Percentiles rank a stretch among this genome's conserved stretches.
Evolutionary conservation across 2,888 invertebrate species (phyloP).

Genomic region (Xestia c-nigrum): DNA sequence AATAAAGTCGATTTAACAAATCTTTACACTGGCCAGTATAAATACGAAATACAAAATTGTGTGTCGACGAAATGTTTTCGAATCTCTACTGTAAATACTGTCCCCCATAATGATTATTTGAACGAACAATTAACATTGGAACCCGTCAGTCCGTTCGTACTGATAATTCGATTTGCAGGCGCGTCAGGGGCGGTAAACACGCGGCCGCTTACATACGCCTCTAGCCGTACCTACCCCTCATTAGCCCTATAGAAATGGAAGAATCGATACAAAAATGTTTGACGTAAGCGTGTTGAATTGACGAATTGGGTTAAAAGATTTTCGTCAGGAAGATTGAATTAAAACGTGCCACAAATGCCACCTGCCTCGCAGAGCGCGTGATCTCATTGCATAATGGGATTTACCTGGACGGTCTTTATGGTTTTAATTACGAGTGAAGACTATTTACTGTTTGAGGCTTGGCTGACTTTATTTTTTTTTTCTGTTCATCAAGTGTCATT

Average conservation of each 20-base stretch:
- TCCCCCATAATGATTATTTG: conserved; percentile 88
- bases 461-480: background rate
- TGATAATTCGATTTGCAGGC: conserved; percentile 84
- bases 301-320: conserved; percentile 59
- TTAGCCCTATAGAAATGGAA: conserved; percentile 69
- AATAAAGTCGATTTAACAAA: conserved; percentile 79
- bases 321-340: conserved; percentile 41
- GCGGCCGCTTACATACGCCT: conserved; percentile 65
- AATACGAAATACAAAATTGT: conserved; percentile 79
- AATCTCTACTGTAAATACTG: conserved; percentile 82
- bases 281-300: conserved; percentile 55
- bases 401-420: conserved; percentile 1
- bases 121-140: conserved; percentile 84
- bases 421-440: conserved; percentile 15
- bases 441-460: background rate
- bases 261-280: conserved; percentile 64
- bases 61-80: conserved; percentile 79
- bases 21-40: conserved; percentile 75
- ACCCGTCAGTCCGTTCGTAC: conserved; percentile 77
- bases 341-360: conserved; percentile 26
- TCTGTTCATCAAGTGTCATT: conserved; percentile 13
- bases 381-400: conserved; percentile 28
- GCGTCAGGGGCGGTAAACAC: conserved; percentile 75
- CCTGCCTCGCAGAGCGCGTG: conserved; percentile 13
- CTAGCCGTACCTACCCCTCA: conserved; percentile 64